A percentile compares a stretch with the other conserved stretches of the same genome.
Evolutionary conservation across 2,888 invertebrate genomes (phyloP).

Genomic region (Zaprionus obscuricornis): DNA sequence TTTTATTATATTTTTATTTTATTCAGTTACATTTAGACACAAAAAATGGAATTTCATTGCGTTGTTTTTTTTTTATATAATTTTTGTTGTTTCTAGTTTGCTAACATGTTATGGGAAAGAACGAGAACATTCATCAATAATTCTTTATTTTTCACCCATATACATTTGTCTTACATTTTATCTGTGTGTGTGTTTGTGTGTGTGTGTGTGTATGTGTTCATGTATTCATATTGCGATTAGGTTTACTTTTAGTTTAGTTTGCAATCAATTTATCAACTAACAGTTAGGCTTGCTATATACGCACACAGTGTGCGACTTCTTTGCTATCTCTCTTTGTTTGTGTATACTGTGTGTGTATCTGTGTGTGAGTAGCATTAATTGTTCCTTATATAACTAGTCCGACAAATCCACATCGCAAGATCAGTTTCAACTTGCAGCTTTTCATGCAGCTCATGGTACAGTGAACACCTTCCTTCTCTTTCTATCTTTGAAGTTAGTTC

Average conservation of each 20-base stretch:
- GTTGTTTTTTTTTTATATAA: background rate
- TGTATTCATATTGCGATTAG: too few species aligned
- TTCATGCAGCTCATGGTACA: too few species aligned
- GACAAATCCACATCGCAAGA: constrained; percentile 24
- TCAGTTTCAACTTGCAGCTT: too few species aligned
- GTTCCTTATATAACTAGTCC: constrained; percentile 16
- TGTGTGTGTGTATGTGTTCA: constrained; percentile 16
- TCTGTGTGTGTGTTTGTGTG: constrained; percentile 1
- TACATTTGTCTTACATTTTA: background rate
- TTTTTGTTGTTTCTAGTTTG: constrained; percentile 12
- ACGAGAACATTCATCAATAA: too few species aligned
- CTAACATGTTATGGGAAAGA: background rate
- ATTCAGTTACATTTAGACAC: constrained; percentile 10
- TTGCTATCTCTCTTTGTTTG: background rate
- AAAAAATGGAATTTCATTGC: constrained; percentile 12
- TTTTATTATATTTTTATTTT: background rate
- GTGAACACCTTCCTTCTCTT: too few species aligned
- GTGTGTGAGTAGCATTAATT: constrained; percentile 25
- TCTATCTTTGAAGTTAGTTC: too few species aligned
- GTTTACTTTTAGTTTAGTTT: constrained; percentile 17
- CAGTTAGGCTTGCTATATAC: constrained; percentile 31
- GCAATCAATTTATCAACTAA: constrained; percentile 34
- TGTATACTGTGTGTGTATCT: background rate
- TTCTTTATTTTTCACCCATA: too few species aligned
- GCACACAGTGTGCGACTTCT: background rate